Conservation (phyloP, 2,113 vertebrate species). For the Phaetusa simplex region DNA sequence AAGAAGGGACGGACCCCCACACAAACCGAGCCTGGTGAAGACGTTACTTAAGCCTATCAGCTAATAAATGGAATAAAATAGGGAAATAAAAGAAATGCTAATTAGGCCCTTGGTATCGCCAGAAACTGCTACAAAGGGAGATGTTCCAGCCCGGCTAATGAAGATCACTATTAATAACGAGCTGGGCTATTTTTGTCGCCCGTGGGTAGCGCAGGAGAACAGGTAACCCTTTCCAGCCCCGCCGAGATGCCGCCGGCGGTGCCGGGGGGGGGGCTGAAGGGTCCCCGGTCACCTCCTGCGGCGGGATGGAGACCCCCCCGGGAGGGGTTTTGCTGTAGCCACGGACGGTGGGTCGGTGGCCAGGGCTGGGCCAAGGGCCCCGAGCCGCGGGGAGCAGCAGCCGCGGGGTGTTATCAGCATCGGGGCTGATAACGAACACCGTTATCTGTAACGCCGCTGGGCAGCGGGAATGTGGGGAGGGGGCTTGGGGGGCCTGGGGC, state of each 20-base stretch:
- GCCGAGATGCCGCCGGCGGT: rapidly evolving
- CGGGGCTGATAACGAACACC: background rate
- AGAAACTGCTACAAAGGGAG: background rate
- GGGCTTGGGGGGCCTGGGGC: background rate
- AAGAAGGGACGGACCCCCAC: background rate
- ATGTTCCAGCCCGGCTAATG: background rate
- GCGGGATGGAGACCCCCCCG: background rate
- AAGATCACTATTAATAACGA: background rate
- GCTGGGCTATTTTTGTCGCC: background rate
- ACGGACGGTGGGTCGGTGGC: background rate
- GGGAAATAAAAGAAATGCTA: background rate
- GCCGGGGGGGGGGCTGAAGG: background rate
- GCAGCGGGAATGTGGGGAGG: background rate
- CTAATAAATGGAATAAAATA: background rate
- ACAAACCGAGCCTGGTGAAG: background rate
- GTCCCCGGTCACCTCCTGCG: too few relatives aligned
- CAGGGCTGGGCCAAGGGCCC: background rate
- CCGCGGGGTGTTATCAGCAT: background rate
- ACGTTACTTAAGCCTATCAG: background rate
- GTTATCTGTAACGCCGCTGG: background rate
- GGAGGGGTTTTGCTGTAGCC: background rate
- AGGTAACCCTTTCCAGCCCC: background rate
- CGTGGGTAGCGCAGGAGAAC: background rate
- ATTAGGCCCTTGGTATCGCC: background rate
- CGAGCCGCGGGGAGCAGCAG: background rate